Evolutionary conservation across 37 sponge, comb jelly and placozoan species (phyloP).

Genomic region (Diacarnus erythraeanus): DNA sequence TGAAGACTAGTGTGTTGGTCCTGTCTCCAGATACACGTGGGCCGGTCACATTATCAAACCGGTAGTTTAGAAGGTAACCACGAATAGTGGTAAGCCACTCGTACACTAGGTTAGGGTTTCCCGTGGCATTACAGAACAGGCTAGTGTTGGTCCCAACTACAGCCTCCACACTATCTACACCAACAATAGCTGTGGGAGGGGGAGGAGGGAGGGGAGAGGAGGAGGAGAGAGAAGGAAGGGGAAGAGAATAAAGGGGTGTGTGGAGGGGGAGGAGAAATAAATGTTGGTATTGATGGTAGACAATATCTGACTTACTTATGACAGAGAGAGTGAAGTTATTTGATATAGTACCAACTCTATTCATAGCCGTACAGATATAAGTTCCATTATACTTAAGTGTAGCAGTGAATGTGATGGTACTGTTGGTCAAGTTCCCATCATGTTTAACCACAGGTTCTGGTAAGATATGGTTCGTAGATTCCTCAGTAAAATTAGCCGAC

Average conservation of each 20-base stretch:
- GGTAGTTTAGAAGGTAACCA: neutral
- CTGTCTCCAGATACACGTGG: neutral
- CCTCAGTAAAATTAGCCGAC: neutral
- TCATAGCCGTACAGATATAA: neutral
- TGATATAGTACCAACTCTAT: neutral
- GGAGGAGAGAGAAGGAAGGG: neutral
- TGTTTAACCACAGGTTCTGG: neutral
- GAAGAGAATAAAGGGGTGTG: neutral
- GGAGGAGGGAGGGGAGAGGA: neutral
- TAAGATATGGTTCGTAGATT: neutral
- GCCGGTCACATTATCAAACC: neutral
- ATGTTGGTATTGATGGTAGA: no score
- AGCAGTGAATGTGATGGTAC: neutral
- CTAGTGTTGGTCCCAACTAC: neutral
- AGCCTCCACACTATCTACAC: neutral
- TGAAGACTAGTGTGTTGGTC: constrained; percentile 8
- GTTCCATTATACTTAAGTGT: no score
- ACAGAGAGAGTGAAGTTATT: neutral
- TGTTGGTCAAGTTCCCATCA: neutral
- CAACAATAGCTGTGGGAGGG: neutral
- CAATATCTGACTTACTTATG: constrained; percentile 14
- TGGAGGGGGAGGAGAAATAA: neutral
- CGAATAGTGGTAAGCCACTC: neutral
- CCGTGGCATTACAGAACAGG: constrained; percentile 2
- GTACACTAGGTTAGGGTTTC: neutral